Evolutionary conservation across 1,140 invertebrate species (phyloP).

Genomic region (Apis florea): DNA sequence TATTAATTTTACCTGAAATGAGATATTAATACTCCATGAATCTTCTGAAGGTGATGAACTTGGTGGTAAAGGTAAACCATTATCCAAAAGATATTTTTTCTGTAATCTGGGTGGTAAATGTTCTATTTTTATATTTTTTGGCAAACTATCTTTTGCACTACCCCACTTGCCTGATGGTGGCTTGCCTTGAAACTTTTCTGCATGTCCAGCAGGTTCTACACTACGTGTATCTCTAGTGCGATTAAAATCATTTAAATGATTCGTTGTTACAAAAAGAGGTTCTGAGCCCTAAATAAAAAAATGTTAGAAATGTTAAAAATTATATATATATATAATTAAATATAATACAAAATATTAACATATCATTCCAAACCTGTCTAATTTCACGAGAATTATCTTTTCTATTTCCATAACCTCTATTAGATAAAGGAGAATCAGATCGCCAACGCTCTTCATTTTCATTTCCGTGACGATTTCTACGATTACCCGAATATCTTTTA

Average conservation of each 20-base stretch:
- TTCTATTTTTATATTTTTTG: conserved; percentile 77
- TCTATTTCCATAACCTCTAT: conserved; percentile 70
- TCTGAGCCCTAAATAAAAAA: conserved; percentile 79
- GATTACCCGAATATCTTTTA: conserved; percentile 73
- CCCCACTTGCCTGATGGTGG: conserved; percentile 81
- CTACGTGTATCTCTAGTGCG: conserved; percentile 81
- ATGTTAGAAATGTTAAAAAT: background rate
- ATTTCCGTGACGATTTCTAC: conserved; percentile 70
- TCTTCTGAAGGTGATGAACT: conserved; percentile 75
- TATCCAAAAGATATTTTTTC: conserved; percentile 80
- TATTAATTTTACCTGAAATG: conserved; percentile 75
- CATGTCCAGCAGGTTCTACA: conserved; percentile 78
- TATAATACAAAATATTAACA: background rate
- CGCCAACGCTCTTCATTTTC: conserved; percentile 78
- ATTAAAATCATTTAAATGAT: conserved; percentile 73
- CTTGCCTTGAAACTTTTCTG: conserved; percentile 80
- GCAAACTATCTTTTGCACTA: conserved; percentile 74
- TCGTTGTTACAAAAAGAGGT: conserved; percentile 75
- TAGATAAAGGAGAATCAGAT: conserved; percentile 71
- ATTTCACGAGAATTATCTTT: conserved; percentile 71
- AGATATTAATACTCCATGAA: conserved; percentile 79
- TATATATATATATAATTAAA: too few relatives aligned
- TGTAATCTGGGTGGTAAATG: conserved; percentile 80
- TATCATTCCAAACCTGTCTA: conserved; percentile 68
- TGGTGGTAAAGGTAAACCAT: conserved; percentile 72